These are phyloP conservation scores for Rhabdomys dilectus DNA, from an alignment of 2,113 vertebrate species.

Conservation along the genomic window DNA sequence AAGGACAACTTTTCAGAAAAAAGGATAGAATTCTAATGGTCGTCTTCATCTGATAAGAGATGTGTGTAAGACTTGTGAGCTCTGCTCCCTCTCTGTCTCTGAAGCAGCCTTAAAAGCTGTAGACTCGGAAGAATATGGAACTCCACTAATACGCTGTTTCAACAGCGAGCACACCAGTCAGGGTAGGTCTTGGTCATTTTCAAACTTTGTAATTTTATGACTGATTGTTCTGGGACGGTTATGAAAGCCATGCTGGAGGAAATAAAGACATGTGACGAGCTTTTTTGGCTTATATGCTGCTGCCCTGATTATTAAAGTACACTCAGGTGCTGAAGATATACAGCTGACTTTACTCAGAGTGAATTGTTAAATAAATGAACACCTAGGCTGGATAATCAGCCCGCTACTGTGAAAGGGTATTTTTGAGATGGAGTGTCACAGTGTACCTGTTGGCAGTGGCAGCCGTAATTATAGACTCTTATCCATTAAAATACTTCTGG, in stretches of 20 bases:
- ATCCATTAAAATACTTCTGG: slow-evolving; percentile 75
- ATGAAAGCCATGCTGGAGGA: slow-evolving; percentile 66
- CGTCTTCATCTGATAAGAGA: slow-evolving; percentile 81
- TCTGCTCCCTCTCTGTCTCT: slow-evolving; percentile 63
- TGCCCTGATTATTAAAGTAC: slow-evolving; percentile 79
- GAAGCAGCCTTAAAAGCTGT: slow-evolving; percentile 66
- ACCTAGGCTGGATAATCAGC: slow-evolving; percentile 77
- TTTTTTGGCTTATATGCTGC: slow-evolving; percentile 76
- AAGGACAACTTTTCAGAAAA: slow-evolving; percentile 86
- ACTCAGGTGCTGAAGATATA: slow-evolving; percentile 75
- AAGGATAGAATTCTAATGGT: slow-evolving; percentile 85
- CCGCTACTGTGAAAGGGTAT: slow-evolving; percentile 64
- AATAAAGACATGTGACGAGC: slow-evolving; percentile 76
- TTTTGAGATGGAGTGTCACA: slow-evolving; percentile 68
- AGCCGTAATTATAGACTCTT: slow-evolving; percentile 45
- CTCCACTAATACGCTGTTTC: slow-evolving; percentile 73
- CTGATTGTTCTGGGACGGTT: slow-evolving; percentile 78
- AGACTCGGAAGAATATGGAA: slow-evolving; percentile 52
- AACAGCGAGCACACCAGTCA: slow-evolving; percentile 53
- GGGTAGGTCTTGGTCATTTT: slow-evolving; percentile 56
- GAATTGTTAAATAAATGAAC: slow-evolving; percentile 82
- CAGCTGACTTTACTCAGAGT: slow-evolving; percentile 76
- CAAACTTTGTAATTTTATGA: slow-evolving; percentile 72
- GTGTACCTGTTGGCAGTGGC: slow-evolving; percentile 64
- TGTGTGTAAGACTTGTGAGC: slow-evolving; percentile 72